Evolutionary conservation across 2,113 vertebrate species (phyloP), one percentile per base, ranked within the genome.

Genomic region (Trichechus manatus): DNA sequence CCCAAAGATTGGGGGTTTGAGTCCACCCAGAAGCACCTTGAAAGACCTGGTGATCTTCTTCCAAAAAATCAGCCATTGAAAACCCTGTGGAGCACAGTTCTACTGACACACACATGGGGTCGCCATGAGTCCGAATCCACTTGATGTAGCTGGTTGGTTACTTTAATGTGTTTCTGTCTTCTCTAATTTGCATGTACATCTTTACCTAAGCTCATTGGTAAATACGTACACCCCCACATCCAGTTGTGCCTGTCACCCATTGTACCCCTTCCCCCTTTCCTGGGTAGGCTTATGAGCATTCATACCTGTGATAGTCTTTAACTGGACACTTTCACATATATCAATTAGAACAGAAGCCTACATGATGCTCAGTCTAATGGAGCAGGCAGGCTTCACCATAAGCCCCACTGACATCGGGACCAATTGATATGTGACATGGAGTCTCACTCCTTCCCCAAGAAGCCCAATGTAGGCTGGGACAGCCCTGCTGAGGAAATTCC

Each of bases 371-470:
- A 13, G 33, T 31, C 75, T n/a, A 53, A 31, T n/a, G n/a, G 20
- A 44, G 13, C 42, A 72, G 17, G 6, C 27, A 6, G 0, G 5
- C n/a, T 82, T 68, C 17, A 17, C 56, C 31, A 33, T 23, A 11
- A 75, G 47, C 13, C 25, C 64, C 3, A 0, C 4, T n/a, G 53
- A 78, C 0, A 0, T 5, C 0, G 7, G 72, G 31, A 53, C 22
- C 84, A 44, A 2, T 0, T 31, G 22, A n/a, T 72, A n/a, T 3
- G 68, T 31, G 22, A n/a, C 77, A n/a, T 3, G 68, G 42, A 33
- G 36, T 66, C 50, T 78, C 39, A 20, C n/a, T 50, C 17, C 66
- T 66, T 79, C 17, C 89, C 66, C 39, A 56, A 1, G 20, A 9
- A 29, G 50, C 27, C 5, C 4, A 11, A 25, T 11, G 3, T 27